phyloP scores from a whole-genome alignment of 2,113 vertebrate genomes.

The Daboia siamensis region DNA sequence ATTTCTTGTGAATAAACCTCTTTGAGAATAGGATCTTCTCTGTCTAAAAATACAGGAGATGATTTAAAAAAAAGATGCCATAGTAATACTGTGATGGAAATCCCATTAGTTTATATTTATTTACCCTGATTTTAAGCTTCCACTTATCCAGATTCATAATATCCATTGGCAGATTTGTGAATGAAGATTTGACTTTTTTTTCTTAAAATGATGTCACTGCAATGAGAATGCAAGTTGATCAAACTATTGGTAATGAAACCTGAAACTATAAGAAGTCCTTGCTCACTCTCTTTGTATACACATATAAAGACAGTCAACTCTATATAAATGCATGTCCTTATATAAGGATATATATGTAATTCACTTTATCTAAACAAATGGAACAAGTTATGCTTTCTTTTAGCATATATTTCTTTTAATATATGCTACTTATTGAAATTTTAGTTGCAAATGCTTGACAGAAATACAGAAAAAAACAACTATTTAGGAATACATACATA shows the following conservation, averaged over 20 bases:
- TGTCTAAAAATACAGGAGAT: not conserved
- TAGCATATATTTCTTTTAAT: not conserved
- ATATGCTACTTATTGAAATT: not conserved
- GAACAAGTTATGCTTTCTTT: not conserved
- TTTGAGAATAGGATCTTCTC: not conserved
- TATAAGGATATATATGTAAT: not conserved
- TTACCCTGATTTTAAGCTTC: not conserved
- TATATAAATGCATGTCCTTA: not conserved
- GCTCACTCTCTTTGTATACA: not conserved
- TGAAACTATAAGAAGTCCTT: not conserved
- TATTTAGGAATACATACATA: not conserved
- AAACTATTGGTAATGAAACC: not conserved
- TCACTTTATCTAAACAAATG: not conserved
- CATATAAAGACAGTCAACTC: not conserved
- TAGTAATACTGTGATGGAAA: not conserved
- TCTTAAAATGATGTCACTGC: not conserved
- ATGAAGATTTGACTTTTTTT: not conserved
- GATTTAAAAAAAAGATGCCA: not conserved
- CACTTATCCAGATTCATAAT: not conserved
- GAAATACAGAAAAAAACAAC: not conserved
- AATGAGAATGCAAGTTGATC: not conserved
- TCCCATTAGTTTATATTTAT: not conserved
- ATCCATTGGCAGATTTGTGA: not conserved
- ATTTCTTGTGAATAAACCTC: not conserved
- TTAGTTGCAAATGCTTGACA: not conserved